Percentiles rank a stretch among this genome's conserved stretches.
Evolutionary conservation across 1,140 invertebrate genomes (phyloP).

Genomic region (Piezodorus guildinii): DNA sequence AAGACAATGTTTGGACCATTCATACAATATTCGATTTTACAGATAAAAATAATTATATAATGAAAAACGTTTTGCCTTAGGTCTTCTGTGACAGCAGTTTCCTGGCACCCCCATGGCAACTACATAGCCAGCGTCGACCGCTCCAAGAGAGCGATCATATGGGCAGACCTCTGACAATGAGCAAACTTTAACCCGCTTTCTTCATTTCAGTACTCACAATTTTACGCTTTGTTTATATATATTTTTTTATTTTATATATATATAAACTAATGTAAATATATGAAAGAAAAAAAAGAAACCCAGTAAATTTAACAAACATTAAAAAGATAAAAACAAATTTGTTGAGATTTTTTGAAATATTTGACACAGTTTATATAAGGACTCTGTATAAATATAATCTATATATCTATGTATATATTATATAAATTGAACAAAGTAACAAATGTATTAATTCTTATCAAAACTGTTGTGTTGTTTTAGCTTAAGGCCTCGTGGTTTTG

Average conservation of each 20-base stretch:
- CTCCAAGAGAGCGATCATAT: slow-evolving; percentile 71
- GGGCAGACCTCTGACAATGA: slow-evolving; percentile 46
- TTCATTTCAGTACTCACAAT: slow-evolving; percentile 9
- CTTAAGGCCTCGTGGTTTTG: slow-evolving; percentile 10
- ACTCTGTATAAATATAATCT: too few species aligned
- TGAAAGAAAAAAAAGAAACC: slow-evolving; percentile 1
- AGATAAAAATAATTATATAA: too few species aligned
- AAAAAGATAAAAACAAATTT: too few species aligned
- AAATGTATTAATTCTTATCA: too few species aligned
- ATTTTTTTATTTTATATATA: slow-evolving; percentile 12
- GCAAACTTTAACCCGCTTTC: slow-evolving; percentile 12
- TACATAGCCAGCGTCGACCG: slow-evolving; percentile 79
- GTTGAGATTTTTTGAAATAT: too few species aligned
- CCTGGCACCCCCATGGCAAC: slow-evolving; percentile 80
- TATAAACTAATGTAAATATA: slow-evolving; percentile 1
- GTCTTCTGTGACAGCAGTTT: slow-evolving; percentile 73
- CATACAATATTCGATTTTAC: too few species aligned
- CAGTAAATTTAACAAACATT: background rate
- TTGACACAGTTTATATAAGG: too few species aligned
- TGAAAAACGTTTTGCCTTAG: slow-evolving; percentile 38
- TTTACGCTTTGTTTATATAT: slow-evolving; percentile 9
- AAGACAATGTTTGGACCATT: too few species aligned
- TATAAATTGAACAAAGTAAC: too few species aligned
- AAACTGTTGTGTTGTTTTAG: too few species aligned
- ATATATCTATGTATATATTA: too few species aligned